Evolutionary conservation across 2,113 vertebrate genomes (phyloP).

Genomic region (Scalopus aquaticus): DNA sequence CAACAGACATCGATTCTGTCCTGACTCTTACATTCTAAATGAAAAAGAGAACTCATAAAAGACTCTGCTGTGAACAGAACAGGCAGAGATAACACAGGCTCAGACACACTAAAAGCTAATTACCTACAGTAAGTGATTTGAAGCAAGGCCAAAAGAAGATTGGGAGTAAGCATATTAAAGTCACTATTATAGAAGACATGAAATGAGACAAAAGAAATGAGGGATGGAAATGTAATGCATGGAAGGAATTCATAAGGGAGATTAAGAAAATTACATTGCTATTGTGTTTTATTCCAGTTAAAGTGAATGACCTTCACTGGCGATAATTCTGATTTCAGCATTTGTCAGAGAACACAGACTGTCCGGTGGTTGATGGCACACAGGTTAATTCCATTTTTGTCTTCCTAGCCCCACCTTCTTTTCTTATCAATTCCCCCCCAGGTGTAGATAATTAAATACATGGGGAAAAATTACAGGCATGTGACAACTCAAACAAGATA

Average conservation of each 20-base stretch:
- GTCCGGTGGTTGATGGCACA: not conserved
- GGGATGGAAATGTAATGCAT: conserved; percentile 68
- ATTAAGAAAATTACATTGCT: conserved; percentile 72
- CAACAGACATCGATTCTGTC: conserved; percentile 15
- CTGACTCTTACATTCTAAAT: conserved; percentile 50
- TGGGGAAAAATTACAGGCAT: conserved; percentile 1
- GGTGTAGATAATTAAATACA: conserved; percentile 40
- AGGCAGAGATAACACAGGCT: conserved; percentile 67
- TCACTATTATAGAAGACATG: conserved; percentile 59
- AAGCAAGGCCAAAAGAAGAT: conserved; percentile 72
- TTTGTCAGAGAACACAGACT: conserved; percentile 58
- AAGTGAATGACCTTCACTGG: conserved; percentile 66
- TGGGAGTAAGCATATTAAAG: conserved; percentile 76
- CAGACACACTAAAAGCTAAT: conserved; percentile 74
- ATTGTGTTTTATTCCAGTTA: conserved; percentile 69
- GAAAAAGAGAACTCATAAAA: conserved; percentile 44
- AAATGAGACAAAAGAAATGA: conserved; percentile 80
- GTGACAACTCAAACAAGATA: not conserved
- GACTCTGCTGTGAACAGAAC: conserved; percentile 17
- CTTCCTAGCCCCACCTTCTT: not conserved
- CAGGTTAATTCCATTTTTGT: not conserved
- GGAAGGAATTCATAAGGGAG: conserved; percentile 55
- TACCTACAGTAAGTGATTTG: conserved; percentile 75
- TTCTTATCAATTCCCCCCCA: not conserved
- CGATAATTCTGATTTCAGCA: conserved; percentile 63